Percentiles rank a stretch among this genome's conserved stretches.
Conservation (phyloP, 2,888 invertebrate species). For the Ophioninae sp. region DNA sequence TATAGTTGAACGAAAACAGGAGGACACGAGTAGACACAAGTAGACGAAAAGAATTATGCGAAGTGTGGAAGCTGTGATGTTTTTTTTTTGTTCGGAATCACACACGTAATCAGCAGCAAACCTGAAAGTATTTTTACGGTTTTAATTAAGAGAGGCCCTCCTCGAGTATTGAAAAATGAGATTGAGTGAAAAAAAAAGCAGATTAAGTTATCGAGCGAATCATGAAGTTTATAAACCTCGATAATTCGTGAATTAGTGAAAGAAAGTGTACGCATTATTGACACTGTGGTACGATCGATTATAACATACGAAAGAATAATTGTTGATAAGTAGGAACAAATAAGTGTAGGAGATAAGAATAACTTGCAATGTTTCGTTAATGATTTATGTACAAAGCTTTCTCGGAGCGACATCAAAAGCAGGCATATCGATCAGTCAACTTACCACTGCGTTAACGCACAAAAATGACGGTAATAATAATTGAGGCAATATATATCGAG, state of each 20-base stretch:
- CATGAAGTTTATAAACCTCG: conserved; percentile 15
- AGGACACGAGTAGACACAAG: neutral
- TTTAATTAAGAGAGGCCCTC: conserved; percentile 3
- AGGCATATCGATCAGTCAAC: conserved; percentile 15
- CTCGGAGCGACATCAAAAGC: conserved; percentile 26
- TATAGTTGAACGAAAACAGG: neutral
- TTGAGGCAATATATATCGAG: conserved; percentile 19
- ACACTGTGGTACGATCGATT: conserved; percentile 27
- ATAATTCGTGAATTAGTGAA: conserved; percentile 13
- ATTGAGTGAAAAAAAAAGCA: neutral
- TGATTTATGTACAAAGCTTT: conserved; percentile 3
- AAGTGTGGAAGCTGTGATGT: conserved; percentile 1
- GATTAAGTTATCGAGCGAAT: neutral
- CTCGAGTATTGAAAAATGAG: neutral
- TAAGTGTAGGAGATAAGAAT: neutral
- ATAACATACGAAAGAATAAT: neutral
- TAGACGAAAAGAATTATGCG: neutral
- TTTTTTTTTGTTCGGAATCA: neutral
- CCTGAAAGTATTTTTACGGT: conserved; percentile 29
- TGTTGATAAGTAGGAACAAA: neutral
- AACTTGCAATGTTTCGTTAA: neutral
- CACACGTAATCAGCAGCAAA: neutral
- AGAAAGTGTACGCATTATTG: conserved; percentile 45
- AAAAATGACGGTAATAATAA: conserved; percentile 8
- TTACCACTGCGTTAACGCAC: conserved; percentile 11